Evolutionary conservation across 2,113 vertebrate genomes (phyloP).

Genomic region (Pristiophorus japonicus): DNA sequence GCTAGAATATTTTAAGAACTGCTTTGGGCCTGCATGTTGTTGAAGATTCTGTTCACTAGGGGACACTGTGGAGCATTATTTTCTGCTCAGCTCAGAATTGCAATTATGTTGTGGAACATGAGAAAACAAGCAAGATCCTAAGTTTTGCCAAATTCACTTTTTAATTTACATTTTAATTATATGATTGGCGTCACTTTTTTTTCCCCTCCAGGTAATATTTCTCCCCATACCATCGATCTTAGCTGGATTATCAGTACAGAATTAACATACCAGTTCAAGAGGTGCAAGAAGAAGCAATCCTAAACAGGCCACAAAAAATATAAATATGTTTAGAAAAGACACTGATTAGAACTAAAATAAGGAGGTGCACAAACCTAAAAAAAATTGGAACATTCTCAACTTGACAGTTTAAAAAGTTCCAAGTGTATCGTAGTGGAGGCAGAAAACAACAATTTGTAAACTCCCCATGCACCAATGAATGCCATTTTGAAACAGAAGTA

Average conservation of each 20-base stretch:
- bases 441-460: neutral
- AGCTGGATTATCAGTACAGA: neutral
- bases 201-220: neutral
- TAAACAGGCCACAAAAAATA: neutral
- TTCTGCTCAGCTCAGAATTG: neutral
- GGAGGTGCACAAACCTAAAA: neutral
- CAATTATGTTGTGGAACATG: neutral
- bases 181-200: neutral
- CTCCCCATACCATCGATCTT: neutral
- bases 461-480: neutral
- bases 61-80: neutral
- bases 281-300: neutral
- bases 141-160: neutral
- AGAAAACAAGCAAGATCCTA: neutral
- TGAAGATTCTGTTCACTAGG: neutral
- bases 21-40: neutral
- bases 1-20: neutral
- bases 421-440: neutral
- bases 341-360: neutral
- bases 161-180: neutral
- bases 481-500: neutral
- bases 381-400: neutral
- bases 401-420: neutral
- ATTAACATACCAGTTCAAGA: neutral
- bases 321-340: neutral